Evolutionary conservation across 2,888 invertebrate species (phyloP).

Genomic region (Epirrhoe alternata): DNA sequence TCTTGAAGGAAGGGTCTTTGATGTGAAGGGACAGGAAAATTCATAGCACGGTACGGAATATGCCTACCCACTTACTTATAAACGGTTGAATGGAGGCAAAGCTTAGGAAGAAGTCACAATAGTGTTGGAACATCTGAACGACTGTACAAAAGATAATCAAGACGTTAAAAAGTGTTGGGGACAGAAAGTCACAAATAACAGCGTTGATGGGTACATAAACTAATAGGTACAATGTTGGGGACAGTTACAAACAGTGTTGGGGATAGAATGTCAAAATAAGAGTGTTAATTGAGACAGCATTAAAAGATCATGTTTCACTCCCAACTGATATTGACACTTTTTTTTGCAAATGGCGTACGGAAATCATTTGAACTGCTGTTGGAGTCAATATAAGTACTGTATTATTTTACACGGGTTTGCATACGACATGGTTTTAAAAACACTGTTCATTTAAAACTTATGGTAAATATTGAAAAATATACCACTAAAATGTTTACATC

Average conservation of each 20-base stretch:
- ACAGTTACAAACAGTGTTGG: too few species aligned
- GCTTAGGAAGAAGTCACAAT: background rate
- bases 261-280: too few species aligned
- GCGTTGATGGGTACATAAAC: too few species aligned
- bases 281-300: too few species aligned
- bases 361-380: background rate
- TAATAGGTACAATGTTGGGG: too few species aligned
- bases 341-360: too few species aligned
- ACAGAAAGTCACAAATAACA: too few species aligned
- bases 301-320: too few species aligned
- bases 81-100: conserved; percentile 1
- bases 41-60: conserved; percentile 57
- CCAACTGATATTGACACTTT: too few species aligned
- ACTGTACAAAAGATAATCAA: too few species aligned
- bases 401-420: background rate
- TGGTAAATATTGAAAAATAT: too few species aligned
- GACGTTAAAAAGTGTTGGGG: too few species aligned
- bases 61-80: background rate
- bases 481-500: background rate
- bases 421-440: background rate
- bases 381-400: background rate
- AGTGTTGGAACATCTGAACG: background rate
- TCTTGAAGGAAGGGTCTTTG: conserved; percentile 76
- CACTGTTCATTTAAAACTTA: background rate
- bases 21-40: conserved; percentile 78